These are phyloP conservation scores for Eristalis pertinax DNA, from an alignment of 2,888 invertebrate genomes.

Conservation along the genomic window DNA sequence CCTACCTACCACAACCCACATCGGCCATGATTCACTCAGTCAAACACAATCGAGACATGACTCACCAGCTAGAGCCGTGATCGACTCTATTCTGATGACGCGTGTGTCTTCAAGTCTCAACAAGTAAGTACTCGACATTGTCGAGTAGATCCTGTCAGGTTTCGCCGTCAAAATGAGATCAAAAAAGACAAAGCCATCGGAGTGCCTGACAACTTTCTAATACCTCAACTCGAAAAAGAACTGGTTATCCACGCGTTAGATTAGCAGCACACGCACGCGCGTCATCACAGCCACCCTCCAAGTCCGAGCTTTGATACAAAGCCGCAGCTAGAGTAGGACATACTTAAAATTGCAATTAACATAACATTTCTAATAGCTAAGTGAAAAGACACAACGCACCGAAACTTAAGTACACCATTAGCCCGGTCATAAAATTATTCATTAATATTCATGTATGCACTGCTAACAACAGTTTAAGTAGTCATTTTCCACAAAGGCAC, in stretches of 20 bases:
- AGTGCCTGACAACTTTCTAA: constrained; percentile 25
- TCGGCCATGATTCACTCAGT: background rate
- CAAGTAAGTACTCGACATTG: background rate
- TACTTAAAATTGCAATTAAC: constrained; percentile 2
- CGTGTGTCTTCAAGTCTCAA: background rate
- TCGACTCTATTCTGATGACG: background rate
- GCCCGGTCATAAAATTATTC: constrained; percentile 16
- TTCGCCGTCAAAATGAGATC: background rate
- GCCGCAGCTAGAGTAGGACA: background rate
- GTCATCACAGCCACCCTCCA: background rate
- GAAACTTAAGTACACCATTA: constrained; percentile 35
- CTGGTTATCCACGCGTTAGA: constrained; percentile 1
- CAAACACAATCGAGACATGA: background rate
- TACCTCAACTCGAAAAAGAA: background rate
- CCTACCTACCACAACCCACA: background rate
- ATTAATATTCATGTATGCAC: constrained; percentile 49
- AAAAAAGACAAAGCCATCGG: background rate
- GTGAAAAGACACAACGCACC: background rate
- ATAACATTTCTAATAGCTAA: constrained; percentile 1
- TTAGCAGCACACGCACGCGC: background rate
- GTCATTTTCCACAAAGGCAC: constrained; percentile 5
- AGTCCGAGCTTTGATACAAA: background rate
- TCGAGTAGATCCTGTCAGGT: background rate
- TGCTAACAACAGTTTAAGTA: constrained; percentile 40
- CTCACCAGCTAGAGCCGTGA: background rate